A percentile compares a stretch with the other conserved stretches of the same genome.
Conservation (phyloP, 2,888 invertebrate species). For the Athalia circularis region DNA sequence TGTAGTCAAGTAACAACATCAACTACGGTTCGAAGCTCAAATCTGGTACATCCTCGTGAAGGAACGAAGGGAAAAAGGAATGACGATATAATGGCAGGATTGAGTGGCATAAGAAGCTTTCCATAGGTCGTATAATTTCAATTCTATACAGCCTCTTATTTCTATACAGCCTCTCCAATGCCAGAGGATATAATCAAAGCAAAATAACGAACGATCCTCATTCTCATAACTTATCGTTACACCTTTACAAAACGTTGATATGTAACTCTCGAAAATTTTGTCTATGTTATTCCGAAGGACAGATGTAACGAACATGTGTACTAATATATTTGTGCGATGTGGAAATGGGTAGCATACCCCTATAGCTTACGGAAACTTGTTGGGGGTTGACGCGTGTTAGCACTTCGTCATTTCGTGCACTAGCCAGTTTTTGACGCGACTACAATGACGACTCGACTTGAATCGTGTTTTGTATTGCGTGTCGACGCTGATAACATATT, state of each 20-base stretch:
- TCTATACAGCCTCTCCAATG: neutral
- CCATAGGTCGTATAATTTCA: no score
- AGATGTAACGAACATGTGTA: no score
- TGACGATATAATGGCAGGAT: slow-evolving; percentile 16
- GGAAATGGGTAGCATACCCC: no score
- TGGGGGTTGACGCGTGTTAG: neutral
- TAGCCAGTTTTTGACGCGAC: slow-evolving; percentile 18
- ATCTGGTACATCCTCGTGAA: neutral
- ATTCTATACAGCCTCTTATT: neutral
- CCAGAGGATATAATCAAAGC: neutral
- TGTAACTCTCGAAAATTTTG: no score
- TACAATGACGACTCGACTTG: slow-evolving; percentile 17
- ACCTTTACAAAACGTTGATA: no score
- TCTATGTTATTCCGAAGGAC: no score
- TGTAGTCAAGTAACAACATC: neutral
- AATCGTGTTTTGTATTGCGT: slow-evolving; percentile 39
- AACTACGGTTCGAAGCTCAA: slow-evolving; percentile 4
- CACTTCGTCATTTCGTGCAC: slow-evolving; percentile 13
- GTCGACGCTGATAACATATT: slow-evolving; percentile 42
- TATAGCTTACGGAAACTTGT: no score
- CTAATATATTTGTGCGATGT: no score
- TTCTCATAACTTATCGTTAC: no score
- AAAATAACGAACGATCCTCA: neutral
- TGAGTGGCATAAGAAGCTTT: slow-evolving; percentile 21
- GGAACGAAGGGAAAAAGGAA: neutral